Percentiles rank a stretch among this genome's conserved stretches.
Evolutionary conservation across 2,797 vertebrate genomes (phyloP).

Genomic region (Poeciliopsis gracilis): DNA sequence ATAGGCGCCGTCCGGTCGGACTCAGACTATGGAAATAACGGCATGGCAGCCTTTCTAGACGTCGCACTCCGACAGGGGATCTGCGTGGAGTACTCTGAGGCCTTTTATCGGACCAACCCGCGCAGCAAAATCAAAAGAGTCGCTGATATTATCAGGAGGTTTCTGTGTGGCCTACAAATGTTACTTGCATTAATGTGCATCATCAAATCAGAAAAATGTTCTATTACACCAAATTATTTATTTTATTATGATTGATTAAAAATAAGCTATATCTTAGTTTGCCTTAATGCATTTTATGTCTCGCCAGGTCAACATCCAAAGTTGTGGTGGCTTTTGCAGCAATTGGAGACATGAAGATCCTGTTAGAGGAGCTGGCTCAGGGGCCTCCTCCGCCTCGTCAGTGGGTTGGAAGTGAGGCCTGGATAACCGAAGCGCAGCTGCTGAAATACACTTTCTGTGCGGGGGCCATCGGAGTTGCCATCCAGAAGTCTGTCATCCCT

Average conservation of each 20-base stretch:
- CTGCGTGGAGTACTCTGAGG: conserved; percentile 72
- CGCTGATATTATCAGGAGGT: conserved; percentile 1
- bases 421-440: background rate
- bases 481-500: background rate
- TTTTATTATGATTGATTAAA: too few relatives aligned
- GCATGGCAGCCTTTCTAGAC: conserved; percentile 2
- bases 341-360: background rate
- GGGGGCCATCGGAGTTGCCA: background rate
- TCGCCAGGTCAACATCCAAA: conserved; percentile 1
- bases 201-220: background rate
- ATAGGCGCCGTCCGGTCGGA: conserved; percentile 76
- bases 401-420: conserved; percentile 11
- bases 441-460: background rate
- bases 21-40: conserved; percentile 69
- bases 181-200: background rate
- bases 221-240: too few relatives aligned
- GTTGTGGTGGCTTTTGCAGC: conserved; percentile 11
- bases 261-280: background rate
- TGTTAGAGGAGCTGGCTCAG: conserved; percentile 7
- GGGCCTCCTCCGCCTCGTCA: background rate
- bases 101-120: conserved; percentile 1
- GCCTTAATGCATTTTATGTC: background rate
- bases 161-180: background rate
- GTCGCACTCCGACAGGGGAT: background rate
- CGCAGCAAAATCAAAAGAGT: conserved; percentile 2